These are phyloP conservation scores for Automeris io DNA, from an alignment of 2,888 invertebrate species.

Conservation along the genomic window DNA sequence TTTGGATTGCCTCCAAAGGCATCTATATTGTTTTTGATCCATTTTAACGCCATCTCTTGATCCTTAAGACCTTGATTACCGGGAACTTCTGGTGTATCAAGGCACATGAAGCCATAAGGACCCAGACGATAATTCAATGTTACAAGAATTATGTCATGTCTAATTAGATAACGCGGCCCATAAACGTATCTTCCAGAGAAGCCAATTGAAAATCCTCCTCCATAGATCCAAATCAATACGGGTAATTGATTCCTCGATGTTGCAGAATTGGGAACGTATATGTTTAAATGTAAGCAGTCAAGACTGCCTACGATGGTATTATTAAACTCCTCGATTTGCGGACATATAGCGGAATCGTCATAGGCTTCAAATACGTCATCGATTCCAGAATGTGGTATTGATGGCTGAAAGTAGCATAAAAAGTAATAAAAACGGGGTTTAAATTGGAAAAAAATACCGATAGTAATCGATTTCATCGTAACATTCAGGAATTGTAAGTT, in stretches of 20 bases:
- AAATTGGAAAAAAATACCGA: no score
- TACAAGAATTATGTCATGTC: conserved; percentile 42
- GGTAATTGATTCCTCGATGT: conserved; percentile 31
- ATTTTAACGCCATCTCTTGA: conserved; percentile 39
- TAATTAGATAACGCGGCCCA: conserved; percentile 39
- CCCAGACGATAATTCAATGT: conserved; percentile 49
- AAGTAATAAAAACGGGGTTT: no score
- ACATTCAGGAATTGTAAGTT: no score
- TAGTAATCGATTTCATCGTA: no score
- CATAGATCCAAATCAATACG: conserved; percentile 45
- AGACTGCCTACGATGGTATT: conserved; percentile 27
- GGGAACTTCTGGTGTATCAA: conserved; percentile 34
- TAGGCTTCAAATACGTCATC: conserved; percentile 38
- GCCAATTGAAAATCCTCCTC: conserved; percentile 35
- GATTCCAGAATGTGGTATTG: conserved; percentile 33
- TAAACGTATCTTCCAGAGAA: conserved; percentile 25
- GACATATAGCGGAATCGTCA: conserved; percentile 41
- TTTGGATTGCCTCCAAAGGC: conserved; percentile 44
- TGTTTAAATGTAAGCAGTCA: conserved; percentile 42
- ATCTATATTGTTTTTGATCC: conserved; percentile 46
- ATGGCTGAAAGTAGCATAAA: conserved; percentile 25
- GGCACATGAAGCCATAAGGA: conserved; percentile 51
- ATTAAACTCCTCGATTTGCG: conserved; percentile 35
- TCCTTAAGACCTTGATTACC: conserved; percentile 55
- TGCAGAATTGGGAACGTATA: conserved; percentile 39